Percentiles rank a stretch among this genome's conserved stretches.
These are phyloP conservation scores for Lycocorax pyrrhopterus DNA, from an alignment of 2,113 vertebrate genomes.

Conservation along the genomic window DNA sequence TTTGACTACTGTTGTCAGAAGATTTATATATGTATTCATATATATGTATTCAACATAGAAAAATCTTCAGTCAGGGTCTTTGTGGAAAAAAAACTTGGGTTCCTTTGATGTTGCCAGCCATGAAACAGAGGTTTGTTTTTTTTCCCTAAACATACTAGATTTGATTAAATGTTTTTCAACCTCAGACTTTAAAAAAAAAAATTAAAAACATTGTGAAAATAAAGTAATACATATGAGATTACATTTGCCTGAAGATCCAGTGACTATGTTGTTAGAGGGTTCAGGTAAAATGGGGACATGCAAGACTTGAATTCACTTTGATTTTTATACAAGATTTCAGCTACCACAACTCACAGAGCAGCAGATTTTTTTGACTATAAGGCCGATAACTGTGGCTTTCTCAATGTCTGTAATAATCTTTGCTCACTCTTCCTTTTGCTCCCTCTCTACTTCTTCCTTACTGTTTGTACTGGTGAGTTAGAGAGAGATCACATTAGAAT, in stretches of 20 bases:
- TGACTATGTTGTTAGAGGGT: not conserved
- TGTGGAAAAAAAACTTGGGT: not conserved
- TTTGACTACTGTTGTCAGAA: not conserved
- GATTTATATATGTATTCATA: too few species aligned
- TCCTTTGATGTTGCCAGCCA: not conserved
- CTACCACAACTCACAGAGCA: accelerated
- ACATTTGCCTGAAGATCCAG: not conserved
- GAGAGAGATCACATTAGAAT: not conserved
- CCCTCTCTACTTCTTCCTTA: not conserved
- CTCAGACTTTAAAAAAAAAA: not conserved
- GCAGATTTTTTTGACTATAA: not conserved
- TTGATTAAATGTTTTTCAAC: not conserved
- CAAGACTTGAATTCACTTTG: not conserved
- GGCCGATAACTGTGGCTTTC: not conserved
- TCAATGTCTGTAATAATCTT: not conserved
- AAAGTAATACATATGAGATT: not conserved
- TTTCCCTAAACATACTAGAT: not conserved
- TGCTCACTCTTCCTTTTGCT: not conserved
- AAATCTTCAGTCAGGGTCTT: not conserved
- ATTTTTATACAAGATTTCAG: not conserved
- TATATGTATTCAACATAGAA: not conserved
- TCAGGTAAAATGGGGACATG: not conserved
- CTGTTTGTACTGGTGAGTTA: not conserved
- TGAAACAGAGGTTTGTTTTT: not conserved
- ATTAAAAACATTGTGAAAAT: not conserved